Base-by-base conservation (phyloP, 2,797 vertebrate genomes). In the Chrysocyon brachyurus region DNA sequence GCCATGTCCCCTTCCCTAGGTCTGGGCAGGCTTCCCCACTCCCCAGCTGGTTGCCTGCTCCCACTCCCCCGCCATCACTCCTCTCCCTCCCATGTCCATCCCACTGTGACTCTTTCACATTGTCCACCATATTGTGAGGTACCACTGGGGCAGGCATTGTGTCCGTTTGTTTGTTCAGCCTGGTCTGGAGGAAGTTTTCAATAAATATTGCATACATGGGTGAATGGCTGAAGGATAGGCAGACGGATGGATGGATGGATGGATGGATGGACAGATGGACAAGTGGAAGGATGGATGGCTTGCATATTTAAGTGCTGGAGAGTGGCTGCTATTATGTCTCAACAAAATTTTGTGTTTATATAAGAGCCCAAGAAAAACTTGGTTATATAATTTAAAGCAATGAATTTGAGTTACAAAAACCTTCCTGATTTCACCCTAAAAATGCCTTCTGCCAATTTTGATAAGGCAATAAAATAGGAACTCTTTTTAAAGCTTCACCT, bases 301-400 rank as follows among this genome's bases (percentile, higher is more conserved):
- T 36, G 24, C 64, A 40, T 75, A n/a, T 56, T 61, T 28, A 40
- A 49, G 5, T 28, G 33, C 86, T 87, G 16, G n/a, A 90, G 31
- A 87, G 63, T 12, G 21, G 17, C 16, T 82, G 54, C 33, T 84
- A 12, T 46, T 36, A 33, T 6, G 33, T 57, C 57, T 64, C n/a
- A 78, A 87, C 46, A 90, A 78, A 78, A 91, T 78, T 93, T 90
- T 54, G 4, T 49, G 16, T 85, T 78, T 87, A 63, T n/a, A 4
- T 63, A n/a, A 36, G 19, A 61, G n/a, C 85, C 21, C 52, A 86
- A 63, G 54, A 52, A 95, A 90, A 94, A 36, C 24, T 61, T 78
- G 5, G 22, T 57, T 84, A 85, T 70, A 22, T 56, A 24, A 57
- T 83, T 72, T 88, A 89, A 75, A 93, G 46, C 56, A 61, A 66